phyloP scores from a whole-genome alignment of 2,888 invertebrate species.

The Phania funesta region DNA sequence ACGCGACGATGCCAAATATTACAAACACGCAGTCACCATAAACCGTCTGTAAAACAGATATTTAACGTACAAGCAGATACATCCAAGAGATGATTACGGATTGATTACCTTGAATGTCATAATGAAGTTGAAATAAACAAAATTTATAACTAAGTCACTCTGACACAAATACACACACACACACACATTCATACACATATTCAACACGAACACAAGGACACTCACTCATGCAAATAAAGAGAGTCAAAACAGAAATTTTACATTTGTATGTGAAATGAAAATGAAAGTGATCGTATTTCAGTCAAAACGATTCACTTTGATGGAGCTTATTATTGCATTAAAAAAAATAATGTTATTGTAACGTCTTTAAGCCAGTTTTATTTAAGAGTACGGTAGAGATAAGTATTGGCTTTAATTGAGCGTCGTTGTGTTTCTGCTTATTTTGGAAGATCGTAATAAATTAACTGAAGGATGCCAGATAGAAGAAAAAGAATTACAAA shows the following conservation, averaged over 20 bases:
- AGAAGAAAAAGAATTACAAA: too few relatives aligned
- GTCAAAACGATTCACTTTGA: constrained; percentile 70
- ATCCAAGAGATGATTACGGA: constrained; percentile 24
- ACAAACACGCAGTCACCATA: not conserved
- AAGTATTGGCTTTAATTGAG: not conserved
- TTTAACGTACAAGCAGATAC: constrained; percentile 12
- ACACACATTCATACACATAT: too few relatives aligned
- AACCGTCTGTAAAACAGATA: constrained; percentile 21
- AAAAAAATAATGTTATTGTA: too few relatives aligned
- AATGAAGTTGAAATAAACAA: constrained; percentile 72
- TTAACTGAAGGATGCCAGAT: not conserved
- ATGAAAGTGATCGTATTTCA: constrained; percentile 77
- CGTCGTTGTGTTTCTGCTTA: not conserved
- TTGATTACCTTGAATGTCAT: constrained; percentile 69
- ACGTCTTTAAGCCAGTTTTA: not conserved
- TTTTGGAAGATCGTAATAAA: not conserved
- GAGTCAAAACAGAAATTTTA: too few relatives aligned
- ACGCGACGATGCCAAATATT: not conserved
- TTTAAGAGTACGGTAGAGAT: not conserved
- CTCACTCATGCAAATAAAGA: constrained; percentile 16
- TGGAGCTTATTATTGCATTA: not conserved
- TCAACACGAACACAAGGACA: constrained; percentile 48
- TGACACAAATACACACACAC: not conserved
- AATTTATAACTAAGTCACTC: constrained; percentile 41
- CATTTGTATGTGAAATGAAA: too few relatives aligned